Evolutionary conservation across 37 sponge, comb jelly and placozoan genomes (phyloP), one percentile per base, ranked within the genome.

Genomic region (Spongia lamella): DNA sequence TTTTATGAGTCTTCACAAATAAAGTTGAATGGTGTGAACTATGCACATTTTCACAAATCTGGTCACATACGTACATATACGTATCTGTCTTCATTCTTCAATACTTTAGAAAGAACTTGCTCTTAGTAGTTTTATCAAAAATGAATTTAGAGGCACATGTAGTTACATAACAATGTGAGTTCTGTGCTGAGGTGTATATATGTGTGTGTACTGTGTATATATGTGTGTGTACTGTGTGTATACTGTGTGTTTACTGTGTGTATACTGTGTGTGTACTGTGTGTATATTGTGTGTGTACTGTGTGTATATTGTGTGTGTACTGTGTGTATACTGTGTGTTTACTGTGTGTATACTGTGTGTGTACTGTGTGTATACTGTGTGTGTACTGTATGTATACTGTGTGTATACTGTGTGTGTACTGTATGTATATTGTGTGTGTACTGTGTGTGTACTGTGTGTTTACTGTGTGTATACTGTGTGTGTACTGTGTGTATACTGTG

Each of bases 121-220:
- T 20, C 37, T 53, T 30, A 11, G 30, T 19, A 80, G 50, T 33
- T 57, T 58, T 53, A 27, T 83, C 7, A 17, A 26, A 1, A 9
- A 66, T n/a, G 63, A 47, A 29, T 78, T 54, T 59, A 36, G 67
- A 7, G 84, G 84, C 26, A 47, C 26, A 7, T 83, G 66, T 54
- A 22, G 51, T 1, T 83, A 83, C 73, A 76, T 79, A n/a, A 83
- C 84, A 11, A 68, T 26, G 84, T 83, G n/a, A 74, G 83, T 13
- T 13, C n/a, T n/a, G n/a, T 13, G 9, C 47, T 43, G 9, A 9
- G 47, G 0, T 34, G 1, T 1, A 2, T 34, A 7, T 35, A 38
- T 58, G 60, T 11, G 60, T 11, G 60, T 58, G 60, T 58, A 26
- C 4, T 13, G 33, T 7, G 4, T 4, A 9, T 64, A 34, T 64